These are phyloP conservation scores for Metridium senile DNA, from an alignment of 92 coral and sea anemone genomes.

Conservation along the genomic window DNA sequence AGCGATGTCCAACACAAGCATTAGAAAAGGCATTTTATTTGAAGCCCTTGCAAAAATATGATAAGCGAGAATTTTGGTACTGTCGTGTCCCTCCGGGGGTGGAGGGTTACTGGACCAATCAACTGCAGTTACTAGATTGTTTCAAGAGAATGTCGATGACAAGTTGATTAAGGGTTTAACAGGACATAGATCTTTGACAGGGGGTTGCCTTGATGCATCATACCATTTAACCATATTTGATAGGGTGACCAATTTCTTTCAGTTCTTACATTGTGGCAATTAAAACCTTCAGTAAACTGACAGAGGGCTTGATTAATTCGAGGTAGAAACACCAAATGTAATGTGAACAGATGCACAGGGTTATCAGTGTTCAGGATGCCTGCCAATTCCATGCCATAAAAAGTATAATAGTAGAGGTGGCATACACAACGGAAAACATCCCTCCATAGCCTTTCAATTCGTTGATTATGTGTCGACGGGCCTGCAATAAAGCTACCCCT, in stretches of 20 bases:
- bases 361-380: slow-evolving; percentile 44
- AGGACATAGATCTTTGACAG: too few relatives aligned
- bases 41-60: too few relatives aligned
- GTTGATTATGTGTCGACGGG: slow-evolving; percentile 66
- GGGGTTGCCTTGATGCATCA: slow-evolving; percentile 46
- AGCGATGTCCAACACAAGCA: too few relatives aligned
- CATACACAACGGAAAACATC: slow-evolving; percentile 65
- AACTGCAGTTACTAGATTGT: too few relatives aligned
- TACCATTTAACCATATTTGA: slow-evolving; percentile 69
- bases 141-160: too few relatives aligned
- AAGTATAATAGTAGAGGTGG: slow-evolving; percentile 50
- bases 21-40: too few relatives aligned
- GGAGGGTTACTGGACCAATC: too few relatives aligned
- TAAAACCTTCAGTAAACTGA: slow-evolving; percentile 49
- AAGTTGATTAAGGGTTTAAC: too few relatives aligned
- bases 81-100: too few relatives aligned
- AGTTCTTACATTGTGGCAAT: slow-evolving; percentile 57
- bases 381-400: slow-evolving; percentile 60
- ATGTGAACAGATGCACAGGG: slow-evolving; percentile 22
- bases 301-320: slow-evolving; percentile 58
- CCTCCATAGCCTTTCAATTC: slow-evolving; percentile 60
- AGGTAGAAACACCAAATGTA: slow-evolving; percentile 55
- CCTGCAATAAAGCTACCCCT: slow-evolving; percentile 69
- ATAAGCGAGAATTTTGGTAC: too few relatives aligned
- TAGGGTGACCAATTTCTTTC: slow-evolving; percentile 63